A percentile compares a stretch with the other conserved stretches of the same genome.
These are phyloP conservation scores for Momotus momota DNA, from an alignment of 2,797 vertebrate species.

Conservation along the genomic window DNA sequence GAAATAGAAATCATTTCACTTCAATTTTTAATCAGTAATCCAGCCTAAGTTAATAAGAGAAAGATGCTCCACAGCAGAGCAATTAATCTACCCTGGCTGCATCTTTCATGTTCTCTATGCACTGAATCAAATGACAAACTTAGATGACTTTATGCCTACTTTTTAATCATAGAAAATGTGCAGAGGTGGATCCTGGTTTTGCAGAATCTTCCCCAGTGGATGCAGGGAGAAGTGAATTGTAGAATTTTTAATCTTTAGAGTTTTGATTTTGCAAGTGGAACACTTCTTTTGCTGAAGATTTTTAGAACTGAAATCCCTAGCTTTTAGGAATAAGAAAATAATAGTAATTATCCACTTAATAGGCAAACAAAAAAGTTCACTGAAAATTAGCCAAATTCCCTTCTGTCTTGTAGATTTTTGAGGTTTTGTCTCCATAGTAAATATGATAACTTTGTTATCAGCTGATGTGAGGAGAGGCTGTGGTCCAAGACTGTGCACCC, in stretches of 20 bases:
- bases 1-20: neutral
- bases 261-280: conserved; percentile 5
- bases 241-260: neutral
- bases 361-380: neutral
- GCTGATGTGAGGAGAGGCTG: neutral
- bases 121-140: neutral
- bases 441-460: neutral
- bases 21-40: neutral
- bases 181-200: neutral
- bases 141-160: neutral
- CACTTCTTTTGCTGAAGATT: neutral
- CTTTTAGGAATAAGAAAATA: neutral
- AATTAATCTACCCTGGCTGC: neutral
- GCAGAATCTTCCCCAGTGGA: neutral
- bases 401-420: neutral
- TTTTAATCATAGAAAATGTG: neutral
- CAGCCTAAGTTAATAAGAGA: neutral
- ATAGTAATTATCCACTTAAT: neutral
- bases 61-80: neutral
- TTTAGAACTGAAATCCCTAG: neutral
- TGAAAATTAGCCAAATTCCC: neutral
- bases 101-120: neutral
- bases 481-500: neutral
- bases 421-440: neutral
- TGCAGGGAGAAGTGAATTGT: neutral